Percentiles rank a stretch among this genome's conserved stretches.
Conservation (phyloP, 2,113 vertebrate species). For the Onychostoma macrolepis region DNA sequence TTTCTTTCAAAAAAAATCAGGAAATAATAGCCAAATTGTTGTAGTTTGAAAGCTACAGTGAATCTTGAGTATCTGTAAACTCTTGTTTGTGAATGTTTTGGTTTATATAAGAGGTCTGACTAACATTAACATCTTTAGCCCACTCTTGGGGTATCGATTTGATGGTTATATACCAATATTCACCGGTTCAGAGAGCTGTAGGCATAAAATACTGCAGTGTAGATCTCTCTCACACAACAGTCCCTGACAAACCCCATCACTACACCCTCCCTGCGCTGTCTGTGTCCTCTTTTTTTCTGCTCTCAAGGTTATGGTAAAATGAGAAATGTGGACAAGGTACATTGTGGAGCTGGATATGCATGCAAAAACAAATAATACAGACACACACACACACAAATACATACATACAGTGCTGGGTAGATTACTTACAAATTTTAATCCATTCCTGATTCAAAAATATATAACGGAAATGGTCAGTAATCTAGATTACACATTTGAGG, state of each 20-base stretch:
- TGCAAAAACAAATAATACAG: neutral
- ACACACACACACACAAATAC: neutral
- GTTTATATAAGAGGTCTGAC: neutral
- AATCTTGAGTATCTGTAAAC: neutral
- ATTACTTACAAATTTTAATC: no score
- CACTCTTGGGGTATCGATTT: neutral
- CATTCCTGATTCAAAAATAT: no score
- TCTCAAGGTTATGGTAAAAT: conserved; percentile 34
- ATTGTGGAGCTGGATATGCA: neutral
- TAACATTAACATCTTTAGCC: neutral
- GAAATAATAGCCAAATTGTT: neutral
- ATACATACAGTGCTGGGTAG: no score
- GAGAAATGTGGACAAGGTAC: conserved; percentile 3
- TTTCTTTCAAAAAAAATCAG: neutral
- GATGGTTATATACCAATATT: neutral
- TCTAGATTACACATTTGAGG: no score
- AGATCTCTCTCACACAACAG: conserved; percentile 16
- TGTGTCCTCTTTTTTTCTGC: conserved; percentile 18
- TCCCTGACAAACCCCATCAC: neutral
- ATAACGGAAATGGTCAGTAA: no score
- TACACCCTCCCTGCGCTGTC: neutral
- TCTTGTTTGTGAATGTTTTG: neutral
- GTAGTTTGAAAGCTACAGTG: neutral
- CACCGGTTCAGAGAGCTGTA: neutral
- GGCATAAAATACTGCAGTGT: conserved; percentile 34